These are phyloP conservation scores for Thripadectes ignobilis DNA, from an alignment of 2,797 vertebrate species.

Conservation along the genomic window DNA sequence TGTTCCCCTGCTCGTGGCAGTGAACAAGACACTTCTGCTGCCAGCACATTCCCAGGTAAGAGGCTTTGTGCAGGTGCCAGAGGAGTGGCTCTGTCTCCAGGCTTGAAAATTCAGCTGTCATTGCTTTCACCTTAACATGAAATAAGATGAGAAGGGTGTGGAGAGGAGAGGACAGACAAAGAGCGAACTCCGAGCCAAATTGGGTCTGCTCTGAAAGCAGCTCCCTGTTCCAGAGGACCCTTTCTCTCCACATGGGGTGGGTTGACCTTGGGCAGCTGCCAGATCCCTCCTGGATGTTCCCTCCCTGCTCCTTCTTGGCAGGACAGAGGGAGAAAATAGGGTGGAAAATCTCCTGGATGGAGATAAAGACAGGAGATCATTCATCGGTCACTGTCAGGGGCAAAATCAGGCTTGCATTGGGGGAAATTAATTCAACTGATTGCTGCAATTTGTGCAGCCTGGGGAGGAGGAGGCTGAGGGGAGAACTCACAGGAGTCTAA, in stretches of 20 bases:
- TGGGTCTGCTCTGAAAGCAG: neutral
- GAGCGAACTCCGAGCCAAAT: neutral
- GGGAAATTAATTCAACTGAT: neutral
- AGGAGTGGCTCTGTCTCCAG: neutral
- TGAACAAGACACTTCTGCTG: neutral
- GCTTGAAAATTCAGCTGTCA: neutral
- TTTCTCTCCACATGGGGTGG: neutral
- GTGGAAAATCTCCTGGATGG: neutral
- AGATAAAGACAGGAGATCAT: neutral
- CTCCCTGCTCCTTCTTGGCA: neutral
- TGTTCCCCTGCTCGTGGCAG: neutral
- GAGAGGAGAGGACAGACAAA: neutral
- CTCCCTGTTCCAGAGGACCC: neutral
- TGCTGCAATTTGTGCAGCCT: neutral
- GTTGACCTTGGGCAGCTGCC: neutral
- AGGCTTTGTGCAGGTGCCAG: neutral
- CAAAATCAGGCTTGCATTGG: neutral
- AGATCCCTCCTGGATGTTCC: neutral
- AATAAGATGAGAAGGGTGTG: neutral
- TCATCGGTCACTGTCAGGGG: neutral
- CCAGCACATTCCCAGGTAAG: neutral
- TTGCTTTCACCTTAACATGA: neutral
- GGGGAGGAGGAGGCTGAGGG: neutral
- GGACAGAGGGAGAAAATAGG: neutral
- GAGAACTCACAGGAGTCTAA: neutral